Evolutionary conservation across 92 coral and sea anemone species (phyloP).

Genomic region (Zoanthus sansibaricus): DNA sequence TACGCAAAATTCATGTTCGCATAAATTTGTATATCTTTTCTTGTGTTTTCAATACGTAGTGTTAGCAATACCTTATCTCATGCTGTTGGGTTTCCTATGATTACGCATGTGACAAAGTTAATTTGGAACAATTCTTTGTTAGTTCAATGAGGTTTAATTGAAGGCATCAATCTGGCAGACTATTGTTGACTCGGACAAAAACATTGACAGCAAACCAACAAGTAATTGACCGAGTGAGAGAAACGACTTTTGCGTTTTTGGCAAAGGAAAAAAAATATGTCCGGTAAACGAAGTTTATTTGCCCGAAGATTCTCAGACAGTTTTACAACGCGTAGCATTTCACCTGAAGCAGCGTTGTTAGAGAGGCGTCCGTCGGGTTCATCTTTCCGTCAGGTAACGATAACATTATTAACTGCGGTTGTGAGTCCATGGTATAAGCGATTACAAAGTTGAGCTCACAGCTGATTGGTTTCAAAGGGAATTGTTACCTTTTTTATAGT

Average conservation of each 20-base stretch:
- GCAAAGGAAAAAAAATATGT: neutral
- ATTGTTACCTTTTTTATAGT: neutral
- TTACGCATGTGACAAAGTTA: neutral
- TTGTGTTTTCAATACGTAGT: neutral
- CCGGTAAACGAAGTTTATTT: slow-evolving; percentile 23
- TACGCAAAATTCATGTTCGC: neutral
- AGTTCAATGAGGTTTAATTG: slow-evolving; percentile 15
- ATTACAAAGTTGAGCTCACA: neutral
- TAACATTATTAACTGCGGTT: neutral
- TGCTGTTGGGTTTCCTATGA: neutral
- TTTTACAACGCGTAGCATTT: neutral
- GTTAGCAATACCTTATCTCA: neutral
- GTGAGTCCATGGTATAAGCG: neutral
- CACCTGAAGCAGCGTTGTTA: neutral
- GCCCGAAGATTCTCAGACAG: slow-evolving; percentile 48
- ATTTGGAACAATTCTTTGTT: slow-evolving; percentile 1
- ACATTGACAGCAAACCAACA: neutral
- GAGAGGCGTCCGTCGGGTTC: slow-evolving; percentile 18
- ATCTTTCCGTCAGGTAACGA: slow-evolving; percentile 4
- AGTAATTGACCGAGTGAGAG: neutral
- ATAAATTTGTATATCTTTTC: neutral
- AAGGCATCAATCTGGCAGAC: slow-evolving; percentile 11
- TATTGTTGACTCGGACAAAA: slow-evolving; percentile 35
- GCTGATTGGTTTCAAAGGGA: neutral
- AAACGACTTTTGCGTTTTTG: neutral